A percentile compares a stretch with the other conserved stretches of the same genome.
phyloP scores from a whole-genome alignment of 1,140 invertebrate genomes.

The Saccostrea echinata region DNA sequence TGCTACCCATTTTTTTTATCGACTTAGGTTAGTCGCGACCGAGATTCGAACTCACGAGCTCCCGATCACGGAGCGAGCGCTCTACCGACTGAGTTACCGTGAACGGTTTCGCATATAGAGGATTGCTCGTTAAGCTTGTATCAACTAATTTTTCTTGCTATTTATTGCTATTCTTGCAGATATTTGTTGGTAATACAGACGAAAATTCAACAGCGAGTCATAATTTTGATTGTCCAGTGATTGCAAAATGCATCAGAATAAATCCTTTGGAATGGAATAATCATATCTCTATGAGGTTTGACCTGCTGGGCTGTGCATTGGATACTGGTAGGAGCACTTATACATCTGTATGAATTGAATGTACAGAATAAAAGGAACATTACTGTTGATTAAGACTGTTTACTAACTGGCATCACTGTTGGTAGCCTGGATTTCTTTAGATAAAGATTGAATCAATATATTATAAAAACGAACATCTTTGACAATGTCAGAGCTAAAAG shows the following conservation, averaged over 20 bases:
- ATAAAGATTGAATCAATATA: neutral
- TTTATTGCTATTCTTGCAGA: conserved; percentile 57
- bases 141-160: neutral
- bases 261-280: conserved; percentile 63
- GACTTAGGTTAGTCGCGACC: too few species aligned
- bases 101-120: too few species aligned
- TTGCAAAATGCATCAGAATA: conserved; percentile 65
- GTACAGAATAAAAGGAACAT: neutral
- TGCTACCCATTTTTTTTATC: too few species aligned
- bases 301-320: conserved; percentile 65
- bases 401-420: neutral
- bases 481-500: neutral
- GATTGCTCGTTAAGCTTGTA: neutral
- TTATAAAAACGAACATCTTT: neutral
- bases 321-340: conserved; percentile 38
- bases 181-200: conserved; percentile 66
- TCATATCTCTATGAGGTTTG: conserved; percentile 64
- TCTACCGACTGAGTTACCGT: too few species aligned
- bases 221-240: conserved; percentile 63
- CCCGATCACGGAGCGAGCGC: too few species aligned
- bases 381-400: neutral
- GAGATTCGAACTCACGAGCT: too few species aligned
- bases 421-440: neutral
- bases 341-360: neutral
- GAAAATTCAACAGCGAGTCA: conserved; percentile 59